Evolutionary conservation across 2,113 vertebrate species (phyloP).

Genomic region (Crotalus tigris): DNA sequence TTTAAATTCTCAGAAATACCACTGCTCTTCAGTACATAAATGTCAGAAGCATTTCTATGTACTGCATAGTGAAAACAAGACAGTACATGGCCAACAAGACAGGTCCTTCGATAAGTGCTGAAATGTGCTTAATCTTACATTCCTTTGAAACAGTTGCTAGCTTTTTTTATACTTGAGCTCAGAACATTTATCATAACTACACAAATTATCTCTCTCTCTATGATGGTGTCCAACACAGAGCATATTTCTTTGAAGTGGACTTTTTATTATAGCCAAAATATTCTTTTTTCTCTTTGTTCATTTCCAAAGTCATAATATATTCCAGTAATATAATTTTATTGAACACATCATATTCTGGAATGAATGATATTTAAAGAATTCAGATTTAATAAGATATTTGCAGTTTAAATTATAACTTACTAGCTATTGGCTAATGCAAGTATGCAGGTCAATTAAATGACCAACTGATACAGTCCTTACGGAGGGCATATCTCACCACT

Average conservation of each 20-base stretch:
- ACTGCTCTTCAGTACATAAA: neutral
- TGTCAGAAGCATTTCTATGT: neutral
- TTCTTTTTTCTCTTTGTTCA: constrained; percentile 3
- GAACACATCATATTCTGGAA: fast-evolving
- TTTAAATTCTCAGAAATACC: constrained; percentile 2
- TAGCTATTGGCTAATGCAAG: neutral
- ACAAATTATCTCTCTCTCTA: constrained; percentile 44
- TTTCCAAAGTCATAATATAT: constrained; percentile 34
- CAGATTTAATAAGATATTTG: neutral
- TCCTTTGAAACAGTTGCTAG: constrained; percentile 26
- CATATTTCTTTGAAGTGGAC: constrained; percentile 42
- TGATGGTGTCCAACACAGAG: neutral
- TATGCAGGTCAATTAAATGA: neutral
- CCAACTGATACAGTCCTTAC: neutral
- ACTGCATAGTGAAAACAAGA: constrained; percentile 31
- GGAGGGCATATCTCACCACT: neutral
- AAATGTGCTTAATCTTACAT: constrained; percentile 46
- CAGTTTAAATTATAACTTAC: neutral
- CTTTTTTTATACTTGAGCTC: constrained; percentile 31
- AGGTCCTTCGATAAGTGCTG: constrained; percentile 18
- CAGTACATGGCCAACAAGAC: constrained; percentile 19
- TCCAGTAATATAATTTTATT: neutral
- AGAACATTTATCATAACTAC: constrained; percentile 46
- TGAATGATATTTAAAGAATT: neutral
- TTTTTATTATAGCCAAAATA: constrained; percentile 31